phyloP scores from a whole-genome alignment of 2,797 vertebrate species.

The Spheniscus humboldti region DNA sequence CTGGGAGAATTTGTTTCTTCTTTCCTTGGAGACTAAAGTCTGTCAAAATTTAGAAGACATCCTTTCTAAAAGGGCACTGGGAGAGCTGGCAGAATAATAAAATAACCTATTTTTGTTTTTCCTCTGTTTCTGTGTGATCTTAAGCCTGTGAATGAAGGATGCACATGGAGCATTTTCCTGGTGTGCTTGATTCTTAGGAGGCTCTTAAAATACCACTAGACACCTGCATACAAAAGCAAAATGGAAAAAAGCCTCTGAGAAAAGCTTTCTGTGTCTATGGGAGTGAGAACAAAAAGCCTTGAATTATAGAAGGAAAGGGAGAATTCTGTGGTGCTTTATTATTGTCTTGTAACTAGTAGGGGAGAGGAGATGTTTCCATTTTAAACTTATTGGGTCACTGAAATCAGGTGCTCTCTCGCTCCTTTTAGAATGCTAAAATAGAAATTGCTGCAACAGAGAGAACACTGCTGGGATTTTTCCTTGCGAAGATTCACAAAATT shows the following conservation, averaged over 20 bases:
- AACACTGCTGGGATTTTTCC: slow-evolving; percentile 91
- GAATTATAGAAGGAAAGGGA: slow-evolving; percentile 13
- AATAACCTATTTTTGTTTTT: not conserved
- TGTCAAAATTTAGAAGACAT: not conserved
- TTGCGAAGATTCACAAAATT: slow-evolving; percentile 97
- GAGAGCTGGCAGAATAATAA: not conserved
- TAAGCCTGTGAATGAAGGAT: not conserved
- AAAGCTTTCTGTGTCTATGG: slow-evolving; percentile 7
- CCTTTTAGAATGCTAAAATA: slow-evolving; percentile 87
- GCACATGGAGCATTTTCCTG: not conserved
- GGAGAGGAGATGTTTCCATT: slow-evolving; percentile 42
- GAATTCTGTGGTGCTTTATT: slow-evolving; percentile 36
- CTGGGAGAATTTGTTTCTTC: not conserved
- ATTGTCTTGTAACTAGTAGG: slow-evolving; percentile 31
- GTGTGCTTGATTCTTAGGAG: slow-evolving; percentile 23
- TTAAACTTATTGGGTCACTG: slow-evolving; percentile 43
- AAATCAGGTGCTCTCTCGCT: slow-evolving; percentile 54
- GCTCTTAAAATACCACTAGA: slow-evolving; percentile 38
- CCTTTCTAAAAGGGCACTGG: not conserved
- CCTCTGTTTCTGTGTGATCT: not conserved
- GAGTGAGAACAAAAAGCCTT: slow-evolving; percentile 16
- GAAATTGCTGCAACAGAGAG: slow-evolving; percentile 93
- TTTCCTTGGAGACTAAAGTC: not conserved
- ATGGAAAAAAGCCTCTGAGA: slow-evolving; percentile 10
- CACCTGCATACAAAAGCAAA: slow-evolving; percentile 44